Percentiles rank a stretch among this genome's conserved stretches.
phyloP scores from a whole-genome alignment of 2,888 invertebrate species.

The Eurois occulta region DNA sequence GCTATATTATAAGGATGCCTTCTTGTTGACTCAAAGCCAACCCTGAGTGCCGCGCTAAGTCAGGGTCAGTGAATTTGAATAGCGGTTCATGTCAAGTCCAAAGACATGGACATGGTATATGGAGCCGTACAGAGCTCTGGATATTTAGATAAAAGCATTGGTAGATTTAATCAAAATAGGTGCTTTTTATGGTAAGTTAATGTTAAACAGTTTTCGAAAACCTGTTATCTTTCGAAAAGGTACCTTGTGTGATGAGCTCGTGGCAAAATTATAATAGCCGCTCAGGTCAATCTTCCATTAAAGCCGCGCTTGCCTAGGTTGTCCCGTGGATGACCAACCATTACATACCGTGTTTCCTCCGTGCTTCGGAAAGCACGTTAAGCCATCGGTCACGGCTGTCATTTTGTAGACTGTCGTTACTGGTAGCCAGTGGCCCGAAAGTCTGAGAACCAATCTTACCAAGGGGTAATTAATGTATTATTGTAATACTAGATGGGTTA shows the following conservation, averaged over 20 bases:
- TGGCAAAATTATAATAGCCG: no score
- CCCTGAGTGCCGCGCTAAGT: conserved; percentile 24
- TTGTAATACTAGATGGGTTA: no score
- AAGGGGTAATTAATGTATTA: no score
- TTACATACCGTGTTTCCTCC: no score
- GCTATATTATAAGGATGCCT: neutral
- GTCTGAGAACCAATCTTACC: no score
- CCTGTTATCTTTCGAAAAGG: neutral
- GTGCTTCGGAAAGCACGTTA: no score
- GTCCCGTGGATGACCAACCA: no score
- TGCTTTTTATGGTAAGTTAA: neutral
- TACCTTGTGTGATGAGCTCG: neutral
- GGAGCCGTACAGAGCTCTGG: neutral
- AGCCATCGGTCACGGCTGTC: no score
- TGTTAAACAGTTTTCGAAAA: neutral
- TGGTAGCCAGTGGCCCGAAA: no score
- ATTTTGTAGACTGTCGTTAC: no score
- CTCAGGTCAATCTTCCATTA: no score
- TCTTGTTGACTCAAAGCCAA: conserved; percentile 36
- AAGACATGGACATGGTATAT: neutral
- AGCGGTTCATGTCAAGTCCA: neutral
- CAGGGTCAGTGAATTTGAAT: conserved; percentile 56
- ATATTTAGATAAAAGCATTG: conserved; percentile 25
- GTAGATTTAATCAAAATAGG: neutral
- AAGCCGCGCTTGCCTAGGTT: no score